Evolutionary conservation across 2,888 invertebrate species (phyloP), one percentile per base, ranked within the genome.

Genomic region (Parnassius glacialis): DNA sequence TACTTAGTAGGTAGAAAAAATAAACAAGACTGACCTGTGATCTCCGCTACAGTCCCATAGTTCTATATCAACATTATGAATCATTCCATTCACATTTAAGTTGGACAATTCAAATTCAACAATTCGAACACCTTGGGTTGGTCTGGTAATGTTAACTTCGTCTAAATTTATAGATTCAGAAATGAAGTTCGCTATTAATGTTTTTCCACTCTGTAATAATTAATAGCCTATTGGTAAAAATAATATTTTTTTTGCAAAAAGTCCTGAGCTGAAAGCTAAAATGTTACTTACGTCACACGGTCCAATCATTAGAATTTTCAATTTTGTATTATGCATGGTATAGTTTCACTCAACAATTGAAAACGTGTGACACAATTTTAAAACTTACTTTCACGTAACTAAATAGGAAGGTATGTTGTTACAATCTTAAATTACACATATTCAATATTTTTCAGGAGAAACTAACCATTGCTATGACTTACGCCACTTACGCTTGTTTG

Each of bases 31-130:
- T 34, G 92, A 95, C 95, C 93, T 95, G 71, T 92, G 92, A 78
- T 96, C 95, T 13, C 96, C 96, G 77, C 95, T 95, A 81, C 95
- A 94, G 77, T 96, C 96, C 96, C 96, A 96, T 54, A 96, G 81
- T 83, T 96, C 96, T 48, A 96, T 93, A 73, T 96, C 96, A 41
- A 93, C 92, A 70, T 93, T 94, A 10, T 83, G 79, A 54, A 82
- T 81, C 73, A 93, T 92, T 9, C 93, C 93, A 73, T 93, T 93
- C 1, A 94, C 84, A 68, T 89, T 93, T 9, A 95, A 75, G 70
- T 93, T 93, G 25, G 92, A 87, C 34, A 93, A 88, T 82, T 96
- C 96, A 81, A 96, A 96, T 79, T 96, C 96, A 12, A 96, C 90
- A 71, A 96, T 95, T 71, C 96, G 92, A 45, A 94, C 94, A 50